These are phyloP conservation scores for Eublepharis macularius DNA, from an alignment of 2,113 vertebrate genomes.

Conservation along the genomic window DNA sequence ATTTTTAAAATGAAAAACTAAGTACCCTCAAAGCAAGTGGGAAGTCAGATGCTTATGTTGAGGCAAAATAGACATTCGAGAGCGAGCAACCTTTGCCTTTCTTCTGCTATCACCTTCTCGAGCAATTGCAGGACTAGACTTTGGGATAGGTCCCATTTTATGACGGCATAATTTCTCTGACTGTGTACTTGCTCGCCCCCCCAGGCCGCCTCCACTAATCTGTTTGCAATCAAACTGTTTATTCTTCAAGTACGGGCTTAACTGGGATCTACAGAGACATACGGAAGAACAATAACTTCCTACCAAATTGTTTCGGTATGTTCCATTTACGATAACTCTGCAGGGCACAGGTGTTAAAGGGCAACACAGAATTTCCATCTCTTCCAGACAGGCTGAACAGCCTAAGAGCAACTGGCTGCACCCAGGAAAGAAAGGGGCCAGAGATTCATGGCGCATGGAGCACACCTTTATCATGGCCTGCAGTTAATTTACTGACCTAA, in stretches of 20 bases:
- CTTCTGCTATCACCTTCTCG: background rate
- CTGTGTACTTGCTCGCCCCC: background rate
- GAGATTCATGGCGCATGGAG: background rate
- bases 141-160: background rate
- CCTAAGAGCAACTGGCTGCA: background rate
- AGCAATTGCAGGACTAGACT: too few relatives aligned
- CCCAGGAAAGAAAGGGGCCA: background rate
- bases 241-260: background rate
- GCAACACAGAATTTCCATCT: background rate
- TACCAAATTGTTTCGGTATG: background rate
- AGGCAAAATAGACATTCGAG: background rate
- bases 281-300: background rate
- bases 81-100: background rate
- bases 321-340: background rate
- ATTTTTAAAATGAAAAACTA: background rate
- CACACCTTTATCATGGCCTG: background rate
- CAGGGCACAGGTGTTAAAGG: background rate
- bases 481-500: background rate
- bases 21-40: background rate
- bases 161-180: background rate
- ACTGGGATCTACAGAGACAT: background rate
- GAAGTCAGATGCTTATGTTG: too few relatives aligned
- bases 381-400: background rate
- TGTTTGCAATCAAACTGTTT: constrained; percentile 4
- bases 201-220: background rate